Evolutionary conservation across 2,888 invertebrate species (phyloP), one percentile per base, ranked within the genome.

Genomic region (Tachina fera): DNA sequence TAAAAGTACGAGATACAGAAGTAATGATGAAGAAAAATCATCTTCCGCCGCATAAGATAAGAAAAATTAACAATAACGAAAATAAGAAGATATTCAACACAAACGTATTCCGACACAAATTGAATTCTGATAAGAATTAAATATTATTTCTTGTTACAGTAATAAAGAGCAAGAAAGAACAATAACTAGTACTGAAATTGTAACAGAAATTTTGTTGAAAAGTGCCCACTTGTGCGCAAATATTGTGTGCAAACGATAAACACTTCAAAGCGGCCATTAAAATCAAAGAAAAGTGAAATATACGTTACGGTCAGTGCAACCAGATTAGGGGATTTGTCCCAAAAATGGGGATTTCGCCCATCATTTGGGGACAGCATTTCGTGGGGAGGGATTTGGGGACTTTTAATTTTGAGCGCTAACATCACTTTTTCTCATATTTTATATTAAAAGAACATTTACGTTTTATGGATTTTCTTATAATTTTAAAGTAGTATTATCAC

Each of bases 191-290:
- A 67, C 56, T 53, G n/a, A 77, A 49, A 82, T 65, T 53, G 45
- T 61, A 58, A 56, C 45, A 43, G 19, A 39, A 43, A 19, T 49
- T 45, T 49, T 53, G 58, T 68, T 80, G 63, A 79, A 87, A 84
- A 78, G 75, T 83, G 80, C 88, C 88, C 88, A 88, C 87, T 86
- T 79, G 81, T 81, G 85, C 87, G 90, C 91, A 90, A 91, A 91
- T 90, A 91, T 91, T 90, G 91, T 91, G 89, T 91, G 91, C 90
- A 89, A 90, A 91, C 92, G 89, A 92, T 92, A 92, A 92, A 92
- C 92, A 92, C 92, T 92, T 92, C 92, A 92, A 90, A 92, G 91
- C 92, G 92, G 92, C 92, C 92, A 92, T 92, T 92, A 92, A 92
- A 92, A 92, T 91, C 91, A 70, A 86, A 68, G 87, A 87, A 86